These are phyloP conservation scores for Lasaia peninsularis DNA, from an alignment of 1,140 invertebrate species.

Conservation along the genomic window DNA sequence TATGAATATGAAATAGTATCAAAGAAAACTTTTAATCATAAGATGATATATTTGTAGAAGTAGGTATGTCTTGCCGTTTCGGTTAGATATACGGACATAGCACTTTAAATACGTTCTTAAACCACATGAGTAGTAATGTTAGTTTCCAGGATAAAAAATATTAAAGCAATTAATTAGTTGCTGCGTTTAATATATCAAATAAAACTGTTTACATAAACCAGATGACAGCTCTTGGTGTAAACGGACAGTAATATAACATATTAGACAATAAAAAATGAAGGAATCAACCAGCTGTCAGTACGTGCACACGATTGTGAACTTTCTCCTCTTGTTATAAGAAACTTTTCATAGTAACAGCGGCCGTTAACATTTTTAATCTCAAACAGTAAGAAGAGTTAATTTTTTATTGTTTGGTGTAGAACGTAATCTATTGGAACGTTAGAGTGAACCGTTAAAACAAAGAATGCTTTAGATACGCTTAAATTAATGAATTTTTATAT, in stretches of 20 bases:
- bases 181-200: background rate
- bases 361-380: background rate
- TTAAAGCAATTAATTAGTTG: too few relatives aligned
- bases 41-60: too few relatives aligned
- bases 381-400: constrained; percentile 8
- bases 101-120: too few relatives aligned
- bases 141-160: too few relatives aligned
- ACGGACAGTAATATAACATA: constrained; percentile 29
- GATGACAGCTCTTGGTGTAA: constrained; percentile 22
- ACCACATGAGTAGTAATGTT: too few relatives aligned
- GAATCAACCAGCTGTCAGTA: constrained; percentile 20
- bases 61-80: too few relatives aligned
- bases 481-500: background rate
- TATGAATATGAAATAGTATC: too few relatives aligned
- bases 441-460: background rate
- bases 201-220: background rate
- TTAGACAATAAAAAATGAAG: constrained; percentile 29
- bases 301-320: constrained; percentile 10
- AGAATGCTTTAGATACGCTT: background rate
- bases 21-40: too few relatives aligned
- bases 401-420: background rate
- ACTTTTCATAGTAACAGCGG: constrained; percentile 12
- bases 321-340: constrained; percentile 1
- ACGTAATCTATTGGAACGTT: constrained; percentile 10
- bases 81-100: too few relatives aligned